Conservation (phyloP, 2,113 vertebrate species). For the Amblyornis subalaris region DNA sequence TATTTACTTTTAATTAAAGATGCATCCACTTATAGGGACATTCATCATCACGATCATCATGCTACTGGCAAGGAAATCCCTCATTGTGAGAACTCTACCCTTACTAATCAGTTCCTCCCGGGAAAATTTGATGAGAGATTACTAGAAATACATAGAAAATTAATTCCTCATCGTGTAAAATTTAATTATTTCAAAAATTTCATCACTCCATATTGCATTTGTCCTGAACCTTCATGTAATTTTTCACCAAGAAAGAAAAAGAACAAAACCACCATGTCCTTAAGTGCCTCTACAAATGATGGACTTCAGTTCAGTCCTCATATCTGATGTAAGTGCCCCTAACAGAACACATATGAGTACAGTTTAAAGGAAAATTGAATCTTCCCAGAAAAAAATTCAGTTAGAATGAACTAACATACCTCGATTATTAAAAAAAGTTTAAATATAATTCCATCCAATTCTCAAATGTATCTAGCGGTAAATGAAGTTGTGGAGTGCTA, state of each 20-base stretch:
- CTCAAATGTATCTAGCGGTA: neutral
- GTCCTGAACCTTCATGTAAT: neutral
- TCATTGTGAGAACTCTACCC: neutral
- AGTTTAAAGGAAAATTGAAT: neutral
- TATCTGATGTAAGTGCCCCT: neutral
- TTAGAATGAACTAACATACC: neutral
- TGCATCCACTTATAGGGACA: neutral
- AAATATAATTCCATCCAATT: neutral
- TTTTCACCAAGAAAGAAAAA: neutral
- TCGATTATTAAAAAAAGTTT: neutral
- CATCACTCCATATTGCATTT: neutral
- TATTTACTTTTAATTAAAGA: constrained; percentile 57
- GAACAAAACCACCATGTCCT: neutral
- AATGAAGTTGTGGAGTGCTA: neutral
- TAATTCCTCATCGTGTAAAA: neutral
- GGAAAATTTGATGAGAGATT: neutral
- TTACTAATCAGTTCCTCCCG: neutral
- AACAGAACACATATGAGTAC: neutral
- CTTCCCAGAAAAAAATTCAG: neutral
- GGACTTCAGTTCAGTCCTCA: neutral
- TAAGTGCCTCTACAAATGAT: neutral
- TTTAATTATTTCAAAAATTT: neutral
- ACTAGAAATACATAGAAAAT: neutral
- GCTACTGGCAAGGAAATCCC: neutral
- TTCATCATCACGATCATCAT: neutral